A percentile compares a stretch with the other conserved stretches of the same genome.
These are phyloP conservation scores for Setophaga coronata DNA, from an alignment of 2,113 vertebrate genomes.

Conservation along the genomic window DNA sequence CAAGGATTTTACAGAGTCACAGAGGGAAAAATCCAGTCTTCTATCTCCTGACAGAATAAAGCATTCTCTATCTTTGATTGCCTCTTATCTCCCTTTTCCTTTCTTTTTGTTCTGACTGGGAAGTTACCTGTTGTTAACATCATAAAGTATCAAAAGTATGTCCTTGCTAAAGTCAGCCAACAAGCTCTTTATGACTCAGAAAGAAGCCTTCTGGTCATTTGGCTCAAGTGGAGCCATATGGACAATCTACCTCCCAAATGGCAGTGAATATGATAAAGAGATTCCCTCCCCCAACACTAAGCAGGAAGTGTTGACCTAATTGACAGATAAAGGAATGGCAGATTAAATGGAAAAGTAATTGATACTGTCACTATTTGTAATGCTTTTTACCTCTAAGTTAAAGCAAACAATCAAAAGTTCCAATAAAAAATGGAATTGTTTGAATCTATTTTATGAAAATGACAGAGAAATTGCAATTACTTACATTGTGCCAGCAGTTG, in stretches of 20 bases:
- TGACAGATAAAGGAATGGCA: background rate
- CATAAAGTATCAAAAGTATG: background rate
- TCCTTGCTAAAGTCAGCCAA: conserved; percentile 52
- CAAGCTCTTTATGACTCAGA: conserved; percentile 47
- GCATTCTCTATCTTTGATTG: background rate
- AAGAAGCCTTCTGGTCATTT: conserved; percentile 30
- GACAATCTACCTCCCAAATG: conserved; percentile 22
- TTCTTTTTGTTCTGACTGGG: background rate
- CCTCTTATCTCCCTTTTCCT: background rate
- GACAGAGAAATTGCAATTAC: background rate
- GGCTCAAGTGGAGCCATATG: conserved; percentile 33
- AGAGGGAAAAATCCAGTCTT: background rate
- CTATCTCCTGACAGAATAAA: background rate
- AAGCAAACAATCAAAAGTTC: background rate
- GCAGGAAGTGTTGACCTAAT: background rate
- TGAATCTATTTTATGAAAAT: background rate
- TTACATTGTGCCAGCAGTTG: background rate
- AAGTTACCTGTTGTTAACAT: background rate
- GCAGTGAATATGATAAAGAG: background rate
- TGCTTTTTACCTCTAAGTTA: background rate
- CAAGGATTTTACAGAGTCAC: background rate
- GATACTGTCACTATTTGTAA: background rate
- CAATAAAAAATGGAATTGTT: background rate
- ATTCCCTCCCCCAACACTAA: background rate
- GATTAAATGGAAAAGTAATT: background rate